Evolutionary conservation across 2,888 invertebrate genomes (phyloP).

Genomic region (Agonum fuliginosum): DNA sequence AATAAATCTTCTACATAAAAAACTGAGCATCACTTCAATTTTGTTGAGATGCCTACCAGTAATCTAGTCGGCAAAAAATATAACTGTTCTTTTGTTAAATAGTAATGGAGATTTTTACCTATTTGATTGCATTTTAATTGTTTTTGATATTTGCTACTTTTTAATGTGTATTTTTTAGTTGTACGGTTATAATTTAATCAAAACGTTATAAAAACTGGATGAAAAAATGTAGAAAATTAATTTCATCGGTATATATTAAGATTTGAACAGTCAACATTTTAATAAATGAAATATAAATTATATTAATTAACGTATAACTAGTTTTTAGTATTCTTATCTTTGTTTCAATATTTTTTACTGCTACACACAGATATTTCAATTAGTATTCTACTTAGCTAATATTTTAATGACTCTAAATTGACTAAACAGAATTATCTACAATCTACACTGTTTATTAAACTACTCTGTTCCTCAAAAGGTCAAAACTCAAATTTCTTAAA

Average conservation of each 20-base stretch:
- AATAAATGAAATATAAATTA: not conserved
- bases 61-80: conserved; percentile 36
- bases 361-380: not conserved
- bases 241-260: too few species aligned
- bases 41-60: conserved; percentile 30
- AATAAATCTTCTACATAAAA: conserved; percentile 6
- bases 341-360: too few species aligned
- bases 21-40: conserved; percentile 15
- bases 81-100: conserved; percentile 40
- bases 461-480: not conserved
- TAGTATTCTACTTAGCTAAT: not conserved
- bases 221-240: too few species aligned
- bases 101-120: conserved; percentile 17
- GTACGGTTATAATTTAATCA: not conserved
- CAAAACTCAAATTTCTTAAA: not conserved
- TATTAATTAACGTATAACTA: not conserved
- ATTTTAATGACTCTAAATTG: not conserved
- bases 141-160: not conserved
- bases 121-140: conserved; percentile 41
- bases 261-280: too few species aligned
- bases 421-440: not conserved
- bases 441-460: not conserved
- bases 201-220: too few species aligned
- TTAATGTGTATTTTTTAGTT: not conserved
- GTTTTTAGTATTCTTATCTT: too few species aligned